Conservation (phyloP, 2,888 invertebrate genomes). For the Pachydiplax longipennis region DNA sequence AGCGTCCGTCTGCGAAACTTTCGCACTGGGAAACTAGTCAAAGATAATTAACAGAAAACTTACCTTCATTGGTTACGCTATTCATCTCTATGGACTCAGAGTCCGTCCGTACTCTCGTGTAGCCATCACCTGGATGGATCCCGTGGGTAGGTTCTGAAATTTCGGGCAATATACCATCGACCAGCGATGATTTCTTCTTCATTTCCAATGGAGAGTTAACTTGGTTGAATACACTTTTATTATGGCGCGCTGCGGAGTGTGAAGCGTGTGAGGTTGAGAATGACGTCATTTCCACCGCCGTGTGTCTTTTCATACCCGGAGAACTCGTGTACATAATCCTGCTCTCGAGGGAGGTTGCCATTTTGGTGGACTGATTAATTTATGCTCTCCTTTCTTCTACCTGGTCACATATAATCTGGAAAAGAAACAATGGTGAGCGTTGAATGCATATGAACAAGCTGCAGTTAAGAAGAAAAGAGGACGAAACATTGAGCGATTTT, state of each 20-base stretch:
- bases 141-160: background rate
- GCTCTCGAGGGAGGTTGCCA: background rate
- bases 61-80: background rate
- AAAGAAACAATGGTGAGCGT: background rate
- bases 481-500: too few species aligned
- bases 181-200: constrained; percentile 9
- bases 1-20: too few species aligned
- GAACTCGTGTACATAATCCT: background rate
- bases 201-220: background rate
- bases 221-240: background rate
- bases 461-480: too few species aligned
- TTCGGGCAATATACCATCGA: background rate
- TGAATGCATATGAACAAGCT: too few species aligned
- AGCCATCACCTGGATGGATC: constrained; percentile 8
- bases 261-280: background rate
- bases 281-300: constrained; percentile 2
- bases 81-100: background rate
- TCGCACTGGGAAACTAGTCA: too few species aligned
- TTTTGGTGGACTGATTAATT: background rate
- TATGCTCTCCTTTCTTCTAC: background rate
- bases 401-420: background rate
- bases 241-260: background rate
- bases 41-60: background rate
- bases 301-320: constrained; percentile 3
- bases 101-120: background rate